A percentile compares a stretch with the other conserved stretches of the same genome.
These are phyloP conservation scores for Alcedo atthis DNA, from an alignment of 2,797 vertebrate species.

Conservation along the genomic window DNA sequence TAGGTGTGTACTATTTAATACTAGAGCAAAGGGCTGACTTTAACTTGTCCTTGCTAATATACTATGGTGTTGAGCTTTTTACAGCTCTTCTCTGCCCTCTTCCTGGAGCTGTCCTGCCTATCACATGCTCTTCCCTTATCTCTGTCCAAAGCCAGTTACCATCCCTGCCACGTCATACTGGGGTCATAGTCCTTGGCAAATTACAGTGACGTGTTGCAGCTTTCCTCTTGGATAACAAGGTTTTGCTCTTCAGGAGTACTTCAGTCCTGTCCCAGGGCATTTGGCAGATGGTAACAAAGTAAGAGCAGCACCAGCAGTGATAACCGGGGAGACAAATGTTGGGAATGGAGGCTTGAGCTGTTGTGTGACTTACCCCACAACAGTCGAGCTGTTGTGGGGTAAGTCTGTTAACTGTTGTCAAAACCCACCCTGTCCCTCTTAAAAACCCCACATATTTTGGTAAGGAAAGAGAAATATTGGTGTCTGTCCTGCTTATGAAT, in stretches of 20 bases:
- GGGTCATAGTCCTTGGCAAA: neutral
- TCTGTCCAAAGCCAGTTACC: conserved; percentile 12
- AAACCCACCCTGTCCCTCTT: neutral
- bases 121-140: neutral
- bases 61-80: neutral
- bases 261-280: neutral
- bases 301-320: neutral
- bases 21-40: neutral
- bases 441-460: neutral
- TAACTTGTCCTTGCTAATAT: neutral
- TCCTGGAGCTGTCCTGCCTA: neutral
- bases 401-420: neutral
- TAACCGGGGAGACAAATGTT: neutral
- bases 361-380: neutral
- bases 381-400: too few species aligned
- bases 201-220: neutral
- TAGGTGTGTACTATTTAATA: neutral
- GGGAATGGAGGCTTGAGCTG: neutral
- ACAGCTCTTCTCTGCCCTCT: neutral
- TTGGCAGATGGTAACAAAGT: neutral
- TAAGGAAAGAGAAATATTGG: neutral
- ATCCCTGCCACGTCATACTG: neutral
- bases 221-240: neutral
- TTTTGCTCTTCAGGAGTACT: neutral
- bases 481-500: neutral